A percentile compares a stretch with the other conserved stretches of the same genome.
Evolutionary conservation across 1,140 invertebrate genomes (phyloP).

Genomic region (Microvelia longipes): DNA sequence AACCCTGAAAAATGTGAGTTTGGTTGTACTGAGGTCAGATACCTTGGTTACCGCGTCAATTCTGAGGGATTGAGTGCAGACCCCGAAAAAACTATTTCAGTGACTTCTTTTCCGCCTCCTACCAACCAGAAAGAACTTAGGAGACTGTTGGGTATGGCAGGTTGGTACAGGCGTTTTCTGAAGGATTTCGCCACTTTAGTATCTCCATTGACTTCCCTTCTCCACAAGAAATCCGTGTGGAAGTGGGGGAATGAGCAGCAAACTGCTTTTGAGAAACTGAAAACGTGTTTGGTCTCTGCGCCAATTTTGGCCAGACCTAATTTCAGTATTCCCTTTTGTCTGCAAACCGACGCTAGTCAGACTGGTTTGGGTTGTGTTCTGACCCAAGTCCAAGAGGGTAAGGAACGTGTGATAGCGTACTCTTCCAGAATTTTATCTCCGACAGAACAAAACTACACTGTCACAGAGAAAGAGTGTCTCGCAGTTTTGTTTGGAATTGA

Average conservation of each 20-base stretch:
- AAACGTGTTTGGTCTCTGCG: conserved; percentile 20
- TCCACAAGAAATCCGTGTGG: neutral
- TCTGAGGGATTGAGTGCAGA: conserved; percentile 25
- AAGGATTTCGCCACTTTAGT: conserved; percentile 24
- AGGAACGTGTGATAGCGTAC: conserved; percentile 25
- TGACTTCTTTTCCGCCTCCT: conserved; percentile 23
- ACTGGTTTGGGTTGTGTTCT: conserved; percentile 15
- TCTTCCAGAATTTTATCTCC: conserved; percentile 21
- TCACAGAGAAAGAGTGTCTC: conserved; percentile 30
- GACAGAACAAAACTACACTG: conserved; percentile 27
- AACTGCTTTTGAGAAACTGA: conserved; percentile 13
- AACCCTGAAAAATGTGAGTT: conserved; percentile 28
- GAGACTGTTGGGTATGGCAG: conserved; percentile 23
- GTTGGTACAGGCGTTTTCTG: conserved; percentile 29
- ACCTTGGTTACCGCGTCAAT: conserved; percentile 27
- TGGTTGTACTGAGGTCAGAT: conserved; percentile 22
- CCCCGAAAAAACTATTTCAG: conserved; percentile 25
- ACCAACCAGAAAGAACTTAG: conserved; percentile 12
- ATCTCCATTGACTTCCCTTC: conserved; percentile 21
- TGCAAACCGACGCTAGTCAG: conserved; percentile 23
- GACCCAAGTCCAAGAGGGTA: neutral
- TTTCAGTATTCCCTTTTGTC: conserved; percentile 19
- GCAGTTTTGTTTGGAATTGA: conserved; percentile 28
- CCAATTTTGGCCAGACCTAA: conserved; percentile 1
- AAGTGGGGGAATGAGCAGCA: neutral